These are phyloP conservation scores for Epinephelus malabaricus DNA, from an alignment of 2,797 vertebrate species.

Conservation along the genomic window DNA sequence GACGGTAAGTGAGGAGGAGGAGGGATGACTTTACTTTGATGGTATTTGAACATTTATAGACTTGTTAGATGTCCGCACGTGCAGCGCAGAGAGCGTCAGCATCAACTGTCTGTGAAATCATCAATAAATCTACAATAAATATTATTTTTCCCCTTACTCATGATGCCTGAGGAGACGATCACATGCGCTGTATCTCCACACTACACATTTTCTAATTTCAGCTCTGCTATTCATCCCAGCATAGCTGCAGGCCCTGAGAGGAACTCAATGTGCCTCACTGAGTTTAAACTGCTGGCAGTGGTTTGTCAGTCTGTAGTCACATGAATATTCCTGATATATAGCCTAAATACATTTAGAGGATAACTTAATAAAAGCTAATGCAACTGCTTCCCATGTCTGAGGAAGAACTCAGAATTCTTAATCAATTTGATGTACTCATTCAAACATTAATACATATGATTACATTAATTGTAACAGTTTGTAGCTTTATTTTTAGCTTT, in stretches of 20 bases:
- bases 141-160: neutral
- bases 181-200: neutral
- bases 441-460: too few relatives aligned
- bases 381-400: too few relatives aligned
- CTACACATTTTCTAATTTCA: neutral
- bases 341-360: too few relatives aligned
- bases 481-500: too few relatives aligned
- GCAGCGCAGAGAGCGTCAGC: neutral
- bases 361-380: too few relatives aligned
- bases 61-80: neutral
- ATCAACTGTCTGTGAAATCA: neutral
- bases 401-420: too few relatives aligned
- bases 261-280: neutral
- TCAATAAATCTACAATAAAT: neutral
- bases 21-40: neutral
- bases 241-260: conserved; percentile 2
- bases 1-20: neutral
- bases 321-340: too few relatives aligned
- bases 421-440: too few relatives aligned
- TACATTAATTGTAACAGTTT: too few relatives aligned
- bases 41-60: conserved; percentile 12
- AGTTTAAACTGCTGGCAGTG: too few relatives aligned
- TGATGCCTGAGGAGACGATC: neutral
- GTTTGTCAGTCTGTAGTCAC: too few relatives aligned
- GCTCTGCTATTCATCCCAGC: conserved; percentile 8